Percentiles rank a stretch among this genome's conserved stretches.
phyloP scores from a whole-genome alignment of 2,888 invertebrate genomes.

The Tipula lateralis region DNA sequence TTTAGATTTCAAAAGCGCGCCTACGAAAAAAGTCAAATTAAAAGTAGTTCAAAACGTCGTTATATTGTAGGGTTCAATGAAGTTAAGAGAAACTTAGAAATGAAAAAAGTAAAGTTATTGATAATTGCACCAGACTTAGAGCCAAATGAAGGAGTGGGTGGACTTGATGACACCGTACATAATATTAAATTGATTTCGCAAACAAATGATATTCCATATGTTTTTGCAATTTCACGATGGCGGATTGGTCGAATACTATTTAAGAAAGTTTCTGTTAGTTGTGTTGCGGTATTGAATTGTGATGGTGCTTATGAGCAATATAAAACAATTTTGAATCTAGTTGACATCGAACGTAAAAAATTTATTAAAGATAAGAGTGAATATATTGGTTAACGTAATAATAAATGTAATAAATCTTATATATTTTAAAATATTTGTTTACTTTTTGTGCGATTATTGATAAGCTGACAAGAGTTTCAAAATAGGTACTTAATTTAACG shows the following conservation, averaged over 20 bases:
- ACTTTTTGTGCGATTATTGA: too few species aligned
- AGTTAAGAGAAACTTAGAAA: conserved; percentile 54
- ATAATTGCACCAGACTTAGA: conserved; percentile 63
- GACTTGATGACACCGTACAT: conserved; percentile 54
- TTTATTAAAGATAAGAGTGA: neutral
- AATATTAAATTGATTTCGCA: conserved; percentile 52
- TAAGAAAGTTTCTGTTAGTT: conserved; percentile 58
- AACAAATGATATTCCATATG: conserved; percentile 53
- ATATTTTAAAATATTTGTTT: too few species aligned
- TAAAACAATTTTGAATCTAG: conserved; percentile 38
- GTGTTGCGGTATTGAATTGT: conserved; percentile 58
- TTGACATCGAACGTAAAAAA: conserved; percentile 37
- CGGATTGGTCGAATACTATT: conserved; percentile 55
- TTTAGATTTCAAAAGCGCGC: conserved; percentile 59
- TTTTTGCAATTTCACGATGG: conserved; percentile 56
- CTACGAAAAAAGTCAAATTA: conserved; percentile 56
- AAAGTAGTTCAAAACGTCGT: conserved; percentile 54
- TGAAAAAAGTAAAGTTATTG: conserved; percentile 56
- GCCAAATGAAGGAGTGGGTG: conserved; percentile 50
- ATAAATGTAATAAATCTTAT: too few species aligned
- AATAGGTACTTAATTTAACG: too few species aligned
- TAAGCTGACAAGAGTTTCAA: too few species aligned
- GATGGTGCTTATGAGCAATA: conserved; percentile 55
- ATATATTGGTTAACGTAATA: too few species aligned
- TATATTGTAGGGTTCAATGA: conserved; percentile 61